Percentiles rank a stretch among this genome's conserved stretches.
Evolutionary conservation across 2,888 invertebrate species (phyloP).

Genomic region (Boloria euphrosyne): DNA sequence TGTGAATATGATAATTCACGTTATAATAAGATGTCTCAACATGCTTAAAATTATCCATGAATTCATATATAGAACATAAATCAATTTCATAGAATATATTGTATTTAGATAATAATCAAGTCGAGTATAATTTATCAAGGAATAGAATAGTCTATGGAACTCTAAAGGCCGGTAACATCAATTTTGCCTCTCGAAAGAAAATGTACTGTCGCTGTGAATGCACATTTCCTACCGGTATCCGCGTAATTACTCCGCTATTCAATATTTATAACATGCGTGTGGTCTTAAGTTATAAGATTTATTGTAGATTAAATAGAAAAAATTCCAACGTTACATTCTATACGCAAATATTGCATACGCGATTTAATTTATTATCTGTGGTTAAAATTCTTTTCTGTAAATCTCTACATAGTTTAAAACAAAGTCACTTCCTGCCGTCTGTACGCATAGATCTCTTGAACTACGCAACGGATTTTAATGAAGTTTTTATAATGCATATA

Average conservation of each 20-base stretch:
- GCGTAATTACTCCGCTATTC: constrained; percentile 15
- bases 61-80: too few relatives aligned
- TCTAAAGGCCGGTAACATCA: constrained; percentile 22
- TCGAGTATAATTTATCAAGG: not conserved
- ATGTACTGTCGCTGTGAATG: constrained; percentile 15
- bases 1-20: too few relatives aligned
- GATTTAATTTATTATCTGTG: too few relatives aligned
- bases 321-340: not conserved
- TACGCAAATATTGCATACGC: too few relatives aligned
- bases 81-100: too few relatives aligned
- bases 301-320: constrained; percentile 6
- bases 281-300: constrained; percentile 10
- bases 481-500: too few relatives aligned
- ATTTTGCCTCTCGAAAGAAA: constrained; percentile 33
- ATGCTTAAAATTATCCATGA: not conserved
- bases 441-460: too few relatives aligned
- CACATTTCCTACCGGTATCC: constrained; percentile 25
- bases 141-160: constrained; percentile 6
- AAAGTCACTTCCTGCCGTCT: too few relatives aligned
- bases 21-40: not conserved
- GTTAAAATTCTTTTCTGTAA: too few relatives aligned
- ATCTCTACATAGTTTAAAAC: too few relatives aligned
- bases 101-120: too few relatives aligned
- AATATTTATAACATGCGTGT: constrained; percentile 14
- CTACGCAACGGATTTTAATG: too few relatives aligned